Base-by-base conservation (phyloP, 35 echinoderm and acorn worm genomes). In the Heliocidaris erythrogramma region DNA sequence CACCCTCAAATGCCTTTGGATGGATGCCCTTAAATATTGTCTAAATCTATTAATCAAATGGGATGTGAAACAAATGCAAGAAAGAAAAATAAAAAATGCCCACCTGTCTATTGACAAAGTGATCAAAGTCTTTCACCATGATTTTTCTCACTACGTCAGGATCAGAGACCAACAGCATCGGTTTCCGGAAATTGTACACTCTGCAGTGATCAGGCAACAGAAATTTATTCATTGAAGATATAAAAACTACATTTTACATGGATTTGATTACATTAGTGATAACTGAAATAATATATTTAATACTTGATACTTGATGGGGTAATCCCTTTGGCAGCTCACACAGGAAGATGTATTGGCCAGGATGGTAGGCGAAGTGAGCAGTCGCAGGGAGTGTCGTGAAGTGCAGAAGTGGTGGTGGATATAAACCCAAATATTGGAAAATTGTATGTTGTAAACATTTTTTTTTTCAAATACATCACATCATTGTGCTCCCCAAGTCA, bases 141-240 rank as follows among this genome's bases (percentile, higher is more conserved):
- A 96, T 85, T 21, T 96, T 86, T 32, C 59, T 96, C 17, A 94
- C 29, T 30, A 96, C 85, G 24, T 96, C 95, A 53, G 92, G 60
- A 60, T 96, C 95, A 27, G 59, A 60, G 14, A 96, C 78, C 24
- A 96, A 30, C 31, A 96, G 49, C 52, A 93, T 32, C 32, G 95
- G 95, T 52, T 85, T 94, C 47, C 92, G 31, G 31, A 96, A 96
- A 85, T 35, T 50, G 61, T 96, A 96, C 91, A 94, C 60, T 31
- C 95, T 96, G 91, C 29, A 13, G 32, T n/a, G 29, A 16, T 42
- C 35, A 42, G 35, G 35, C 35, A 42, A 42, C 35, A 42, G 35
- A 42, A 42, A 42, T 78, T n/a, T 78, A 27, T 78, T 18, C 8
- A 78, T 27, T 78, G 2, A 78, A 7, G 21, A n/a, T 21, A 1